These are phyloP conservation scores for Monopterus albus DNA, from an alignment of 2,113 vertebrate genomes.

Conservation along the genomic window DNA sequence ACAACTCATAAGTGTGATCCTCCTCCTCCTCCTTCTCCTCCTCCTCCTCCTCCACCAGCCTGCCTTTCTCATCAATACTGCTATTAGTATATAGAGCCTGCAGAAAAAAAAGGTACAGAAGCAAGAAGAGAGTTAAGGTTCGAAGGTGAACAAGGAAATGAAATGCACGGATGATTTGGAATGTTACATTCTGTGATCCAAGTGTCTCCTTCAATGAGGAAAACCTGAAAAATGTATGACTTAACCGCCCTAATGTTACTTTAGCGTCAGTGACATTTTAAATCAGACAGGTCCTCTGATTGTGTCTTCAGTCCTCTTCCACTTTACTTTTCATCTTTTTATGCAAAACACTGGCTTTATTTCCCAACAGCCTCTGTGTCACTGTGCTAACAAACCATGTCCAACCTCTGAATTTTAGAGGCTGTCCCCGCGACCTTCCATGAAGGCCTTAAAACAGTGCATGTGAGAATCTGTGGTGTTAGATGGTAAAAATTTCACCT, in stretches of 20 bases:
- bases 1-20: conserved; percentile 93
- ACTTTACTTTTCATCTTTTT: conserved; percentile 11
- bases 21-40: conserved; percentile 82
- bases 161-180: background rate
- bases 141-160: background rate
- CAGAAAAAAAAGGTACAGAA: background rate
- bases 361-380: background rate
- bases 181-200: background rate
- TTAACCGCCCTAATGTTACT: background rate
- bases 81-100: conserved; percentile 84
- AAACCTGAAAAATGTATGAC: background rate
- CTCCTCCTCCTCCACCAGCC: conserved; percentile 85
- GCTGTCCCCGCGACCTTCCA: background rate
- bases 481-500: background rate
- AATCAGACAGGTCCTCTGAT: no score
- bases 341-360: no score
- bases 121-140: background rate
- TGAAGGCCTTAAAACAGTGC: background rate
- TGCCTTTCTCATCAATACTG: conserved; percentile 82
- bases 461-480: background rate
- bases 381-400: background rate
- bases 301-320: conserved; percentile 4
- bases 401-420: background rate
- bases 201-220: background rate
- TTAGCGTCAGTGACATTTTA: conserved; percentile 6